These are phyloP conservation scores for Cynodonichthys magdalenae DNA, from an alignment of 2,797 vertebrate species.

Conservation along the genomic window DNA sequence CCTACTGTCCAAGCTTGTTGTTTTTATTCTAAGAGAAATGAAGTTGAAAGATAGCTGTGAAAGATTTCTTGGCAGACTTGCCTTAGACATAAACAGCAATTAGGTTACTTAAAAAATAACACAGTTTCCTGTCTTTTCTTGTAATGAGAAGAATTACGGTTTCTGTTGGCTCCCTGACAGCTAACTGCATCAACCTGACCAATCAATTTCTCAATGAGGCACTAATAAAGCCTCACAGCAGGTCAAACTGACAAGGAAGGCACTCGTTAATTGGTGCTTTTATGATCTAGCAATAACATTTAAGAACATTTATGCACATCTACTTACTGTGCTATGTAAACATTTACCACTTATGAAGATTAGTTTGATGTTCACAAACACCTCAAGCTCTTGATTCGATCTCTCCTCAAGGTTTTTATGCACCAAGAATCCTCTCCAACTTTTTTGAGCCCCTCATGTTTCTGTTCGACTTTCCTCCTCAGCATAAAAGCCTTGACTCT, in stretches of 20 bases:
- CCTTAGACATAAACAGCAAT: neutral
- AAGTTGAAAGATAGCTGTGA: neutral
- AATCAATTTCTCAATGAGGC: constrained; percentile 10
- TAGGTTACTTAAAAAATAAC: no score
- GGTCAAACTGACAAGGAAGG: neutral
- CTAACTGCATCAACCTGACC: neutral
- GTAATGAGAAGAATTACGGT: neutral
- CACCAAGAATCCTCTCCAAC: neutral
- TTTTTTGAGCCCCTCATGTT: constrained; percentile 5
- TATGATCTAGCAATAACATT: neutral
- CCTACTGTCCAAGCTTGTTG: neutral
- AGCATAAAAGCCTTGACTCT: constrained; percentile 36
- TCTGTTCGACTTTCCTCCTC: constrained; percentile 27
- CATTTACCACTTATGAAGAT: no score
- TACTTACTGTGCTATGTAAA: no score
- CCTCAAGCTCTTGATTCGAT: no score
- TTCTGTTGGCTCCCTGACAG: neutral
- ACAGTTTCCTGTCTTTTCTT: neutral
- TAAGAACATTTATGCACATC: neutral
- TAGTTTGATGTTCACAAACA: no score
- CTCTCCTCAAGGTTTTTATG: neutral
- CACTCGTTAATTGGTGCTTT: constrained; percentile 3
- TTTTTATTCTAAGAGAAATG: neutral
- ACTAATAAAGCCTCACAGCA: neutral
- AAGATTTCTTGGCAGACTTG: neutral